Base-by-base conservation (phyloP, 2,888 invertebrate species). In the Nebria brevicollis region DNA sequence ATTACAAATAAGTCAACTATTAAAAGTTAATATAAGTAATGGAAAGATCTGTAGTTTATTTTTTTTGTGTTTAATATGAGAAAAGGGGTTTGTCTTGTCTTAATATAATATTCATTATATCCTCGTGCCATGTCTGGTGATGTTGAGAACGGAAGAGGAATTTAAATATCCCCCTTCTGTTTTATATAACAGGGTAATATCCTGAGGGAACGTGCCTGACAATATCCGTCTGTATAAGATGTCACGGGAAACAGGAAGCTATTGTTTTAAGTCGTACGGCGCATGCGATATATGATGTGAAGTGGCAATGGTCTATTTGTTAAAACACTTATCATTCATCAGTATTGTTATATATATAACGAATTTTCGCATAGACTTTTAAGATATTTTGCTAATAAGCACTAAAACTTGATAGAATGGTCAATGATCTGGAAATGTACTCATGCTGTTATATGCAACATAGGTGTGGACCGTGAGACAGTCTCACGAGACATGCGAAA, bases 231-330 rank as follows among this genome's bases (percentile, higher is more conserved):
- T 26, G 20, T 25, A 70, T 70, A 26, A 70, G 11, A 25, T 70
- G 70, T 15, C 70, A 70, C 70, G 20, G 70, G 70, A 70, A 70
- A 70, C 70, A 70, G 70, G 70, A 70, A 70, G 70, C 70, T 34
- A 70, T 70, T 70, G 70, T 70, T 70, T 70, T 10, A 70, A 26
- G 70, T 70, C 26, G 70, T 34, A 70, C 34, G 70, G 26, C 20
- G 11, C 70, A 25, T 34, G 25, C 70, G 54, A 54, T 54, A 34
- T 34, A 54, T 13, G 54, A 54, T 54, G 54, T 54, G 54, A 54
- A 54, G 54, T 54, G 54, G 11, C 54, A 54, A 7, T 54, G 54
- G 11, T 13, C 54, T 54, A 54, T 54, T 54, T 54, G 13, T 54
- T 11, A 5, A 20, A 20, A 54, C 54, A 54, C 54, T 34, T 54